Base-by-base conservation (phyloP, 2,113 vertebrate species). In the Tupaia tana region DNA sequence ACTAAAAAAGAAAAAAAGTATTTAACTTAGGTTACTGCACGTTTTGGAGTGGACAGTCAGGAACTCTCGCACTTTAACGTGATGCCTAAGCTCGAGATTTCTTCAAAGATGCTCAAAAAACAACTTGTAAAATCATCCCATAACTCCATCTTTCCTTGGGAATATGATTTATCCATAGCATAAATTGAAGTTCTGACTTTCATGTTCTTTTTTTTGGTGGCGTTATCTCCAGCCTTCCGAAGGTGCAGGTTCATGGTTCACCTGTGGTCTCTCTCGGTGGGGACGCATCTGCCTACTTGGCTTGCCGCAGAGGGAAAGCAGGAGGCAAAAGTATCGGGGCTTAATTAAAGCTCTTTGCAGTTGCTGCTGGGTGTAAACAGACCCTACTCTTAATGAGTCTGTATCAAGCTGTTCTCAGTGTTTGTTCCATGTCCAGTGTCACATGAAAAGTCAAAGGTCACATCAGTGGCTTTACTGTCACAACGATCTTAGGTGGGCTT, bases 291-390 rank as follows among this genome's bases (percentile, higher is more conserved):
- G 54, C 18, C 25, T 63, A 4, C 75, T 75, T 67, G 59, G 7
- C 12, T 84, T 67, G 12, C 66, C 59, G 3, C 29, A 91, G 15
- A 29, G n/a, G 19, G 29, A 89, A 89, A 96, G 74, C 63, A 86
- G 64, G 27, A 86, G 52, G 66, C 88, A 31, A 52, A 83, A 80
- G 61, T 56, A n/a, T 84, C 77, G 67, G 56, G 59, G 59, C 58
- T 75, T 70, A 71, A 92, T 70, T 58, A 87, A 87, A 94, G 73
- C 18, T 69, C 52, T 69, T 59, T 88, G 81, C 59, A 86, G 61
- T 59, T 58, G 24, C 71, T 90, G 16, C 24, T 73, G 70, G 67
- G 63, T 84, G 75, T 91, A 29, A 87, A 54, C 70, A 13, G 6
- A 43, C 16, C 25, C 20, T 6, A 61, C 25, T 67, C 63, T 80